Evolutionary conservation across 1,140 invertebrate species (phyloP).

Genomic region (Holcopasites calliopsidis): DNA sequence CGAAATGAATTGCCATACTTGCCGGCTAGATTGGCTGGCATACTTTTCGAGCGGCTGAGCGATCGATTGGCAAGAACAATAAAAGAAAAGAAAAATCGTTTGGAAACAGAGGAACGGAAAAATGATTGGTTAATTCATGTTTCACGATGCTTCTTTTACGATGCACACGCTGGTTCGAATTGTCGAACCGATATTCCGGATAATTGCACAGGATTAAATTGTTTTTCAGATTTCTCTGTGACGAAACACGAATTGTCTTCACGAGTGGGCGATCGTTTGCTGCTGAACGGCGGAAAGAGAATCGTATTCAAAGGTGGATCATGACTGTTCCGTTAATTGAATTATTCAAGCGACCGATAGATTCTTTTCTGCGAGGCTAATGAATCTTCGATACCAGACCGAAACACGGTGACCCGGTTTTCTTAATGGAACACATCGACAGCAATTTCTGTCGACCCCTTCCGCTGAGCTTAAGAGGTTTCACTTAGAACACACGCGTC

Average conservation of each 20-base stretch:
- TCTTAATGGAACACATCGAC: neutral
- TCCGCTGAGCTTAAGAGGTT: no score
- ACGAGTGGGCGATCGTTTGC: neutral
- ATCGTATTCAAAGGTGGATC: neutral
- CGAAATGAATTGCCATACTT: conserved; percentile 33
- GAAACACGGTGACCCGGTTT: conserved; percentile 2
- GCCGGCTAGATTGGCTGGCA: conserved; percentile 7
- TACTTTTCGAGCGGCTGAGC: conserved; percentile 10
- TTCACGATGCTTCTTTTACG: neutral
- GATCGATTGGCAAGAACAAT: conserved; percentile 20
- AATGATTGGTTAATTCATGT: conserved; percentile 5
- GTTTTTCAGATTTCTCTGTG: no score
- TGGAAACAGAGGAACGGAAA: neutral
- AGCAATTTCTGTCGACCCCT: neutral
- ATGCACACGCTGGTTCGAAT: no score
- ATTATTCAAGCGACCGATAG: conserved; percentile 6
- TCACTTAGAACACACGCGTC: neutral
- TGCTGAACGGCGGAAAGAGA: neutral
- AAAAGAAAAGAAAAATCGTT: neutral
- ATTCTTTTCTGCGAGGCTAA: neutral
- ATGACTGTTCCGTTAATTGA: conserved; percentile 1
- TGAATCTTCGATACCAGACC: conserved; percentile 8
- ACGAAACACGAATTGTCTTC: neutral
- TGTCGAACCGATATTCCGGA: neutral
- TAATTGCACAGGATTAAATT: no score